Percentiles rank a stretch among this genome's conserved stretches.
phyloP scores from a whole-genome alignment of 1,140 invertebrate species.

The Pygmarrhopalites habei region DNA sequence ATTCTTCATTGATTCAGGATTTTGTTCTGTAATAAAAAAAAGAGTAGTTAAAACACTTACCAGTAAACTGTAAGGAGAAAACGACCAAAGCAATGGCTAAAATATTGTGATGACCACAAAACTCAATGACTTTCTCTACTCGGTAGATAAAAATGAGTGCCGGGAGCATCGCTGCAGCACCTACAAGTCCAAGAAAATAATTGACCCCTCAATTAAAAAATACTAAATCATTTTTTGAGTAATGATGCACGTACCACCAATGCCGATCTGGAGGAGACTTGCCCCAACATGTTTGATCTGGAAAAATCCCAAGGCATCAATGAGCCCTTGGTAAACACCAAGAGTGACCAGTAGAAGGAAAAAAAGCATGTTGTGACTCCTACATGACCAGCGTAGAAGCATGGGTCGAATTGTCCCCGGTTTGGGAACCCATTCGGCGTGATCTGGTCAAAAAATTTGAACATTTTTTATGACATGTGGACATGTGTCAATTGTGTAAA shows the following conservation, averaged over 20 bases:
- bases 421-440: conserved; percentile 39
- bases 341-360: conserved; percentile 28
- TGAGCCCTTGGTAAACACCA: conserved; percentile 26
- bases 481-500: no score
- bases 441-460: no score
- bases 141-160: conserved; percentile 33
- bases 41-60: no score
- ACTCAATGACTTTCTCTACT: conserved; percentile 39
- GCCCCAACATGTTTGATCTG: conserved; percentile 27
- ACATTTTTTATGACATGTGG: no score
- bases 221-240: no score
- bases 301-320: conserved; percentile 31
- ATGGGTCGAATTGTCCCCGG: conserved; percentile 29
- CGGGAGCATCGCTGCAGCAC: conserved; percentile 25
- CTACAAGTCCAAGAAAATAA: no score
- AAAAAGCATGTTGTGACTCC: conserved; percentile 30
- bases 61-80: conserved; percentile 36
- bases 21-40: no score
- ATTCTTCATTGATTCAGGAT: no score
- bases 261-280: conserved; percentile 26
- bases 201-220: no score
- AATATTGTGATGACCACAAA: conserved; percentile 37
- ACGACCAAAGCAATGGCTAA: conserved; percentile 35
- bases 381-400: conserved; percentile 25
- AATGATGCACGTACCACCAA: no score